Percentiles rank a stretch among this genome's conserved stretches.
Evolutionary conservation across 2,113 vertebrate genomes (phyloP).

Genomic region (Axis porcinus): DNA sequence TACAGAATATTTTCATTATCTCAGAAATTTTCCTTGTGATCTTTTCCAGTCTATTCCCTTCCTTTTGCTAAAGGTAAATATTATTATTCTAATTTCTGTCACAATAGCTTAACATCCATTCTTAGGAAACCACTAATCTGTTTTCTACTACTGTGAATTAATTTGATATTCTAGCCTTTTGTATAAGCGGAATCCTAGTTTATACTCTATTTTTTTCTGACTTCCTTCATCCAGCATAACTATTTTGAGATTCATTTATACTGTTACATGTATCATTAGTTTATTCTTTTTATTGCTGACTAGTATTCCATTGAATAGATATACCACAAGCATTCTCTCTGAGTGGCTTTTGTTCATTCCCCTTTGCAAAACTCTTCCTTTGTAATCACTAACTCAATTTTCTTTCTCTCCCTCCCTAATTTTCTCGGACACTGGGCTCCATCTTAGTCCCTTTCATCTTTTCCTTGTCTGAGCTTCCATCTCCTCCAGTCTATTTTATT

Average conservation of each 20-base stretch:
- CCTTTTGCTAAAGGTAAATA: neutral
- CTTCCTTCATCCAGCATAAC: neutral
- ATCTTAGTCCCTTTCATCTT: constrained; percentile 46
- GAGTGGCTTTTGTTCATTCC: neutral
- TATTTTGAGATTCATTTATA: constrained; percentile 7
- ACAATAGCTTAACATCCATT: neutral
- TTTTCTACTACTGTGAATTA: neutral
- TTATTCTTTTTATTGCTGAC: neutral
- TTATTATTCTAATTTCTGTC: neutral
- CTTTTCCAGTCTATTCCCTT: neutral
- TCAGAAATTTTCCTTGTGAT: neutral
- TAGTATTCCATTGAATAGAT: neutral
- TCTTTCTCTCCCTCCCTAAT: neutral
- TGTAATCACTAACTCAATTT: neutral
- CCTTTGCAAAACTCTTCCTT: neutral
- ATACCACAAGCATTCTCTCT: neutral
- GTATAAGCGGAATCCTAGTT: neutral
- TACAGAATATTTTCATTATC: neutral
- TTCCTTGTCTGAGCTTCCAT: constrained; percentile 19
- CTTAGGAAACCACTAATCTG: neutral
- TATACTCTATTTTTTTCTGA: neutral
- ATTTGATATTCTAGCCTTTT: neutral
- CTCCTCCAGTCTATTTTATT: constrained; percentile 43
- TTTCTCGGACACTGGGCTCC: neutral
- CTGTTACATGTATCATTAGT: neutral